These are phyloP conservation scores for Diarsia dahlii DNA, from an alignment of 2,888 invertebrate genomes.

Conservation along the genomic window DNA sequence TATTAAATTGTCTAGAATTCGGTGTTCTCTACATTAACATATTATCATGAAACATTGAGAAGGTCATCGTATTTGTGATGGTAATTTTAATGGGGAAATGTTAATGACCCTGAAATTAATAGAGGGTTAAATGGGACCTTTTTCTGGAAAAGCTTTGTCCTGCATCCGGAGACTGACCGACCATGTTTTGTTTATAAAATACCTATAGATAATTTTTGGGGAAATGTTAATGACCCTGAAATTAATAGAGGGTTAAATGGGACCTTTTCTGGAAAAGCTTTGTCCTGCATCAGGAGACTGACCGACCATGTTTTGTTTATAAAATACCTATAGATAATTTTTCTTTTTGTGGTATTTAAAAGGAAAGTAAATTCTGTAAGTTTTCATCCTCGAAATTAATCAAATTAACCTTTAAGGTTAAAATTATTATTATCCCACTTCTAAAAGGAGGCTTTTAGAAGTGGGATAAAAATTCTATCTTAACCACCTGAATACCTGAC, in stretches of 20 bases:
- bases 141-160: neutral
- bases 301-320: neutral
- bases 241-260: slow-evolving; percentile 12
- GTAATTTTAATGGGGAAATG: slow-evolving; percentile 37
- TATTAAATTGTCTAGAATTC: slow-evolving; percentile 74
- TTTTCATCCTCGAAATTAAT: neutral
- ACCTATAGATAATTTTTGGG: neutral
- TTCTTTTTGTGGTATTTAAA: neutral
- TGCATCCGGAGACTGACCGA: neutral
- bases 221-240: slow-evolving; percentile 38
- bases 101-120: slow-evolving; percentile 43
- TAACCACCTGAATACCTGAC: neutral
- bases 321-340: neutral
- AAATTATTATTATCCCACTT: too few species aligned
- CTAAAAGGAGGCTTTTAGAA: neutral
- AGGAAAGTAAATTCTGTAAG: neutral
- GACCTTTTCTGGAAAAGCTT: too few species aligned
- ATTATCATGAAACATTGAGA: slow-evolving; percentile 51
- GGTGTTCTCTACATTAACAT: slow-evolving; percentile 62
- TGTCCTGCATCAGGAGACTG: neutral
- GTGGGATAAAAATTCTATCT: neutral
- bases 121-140: neutral
- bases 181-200: neutral
- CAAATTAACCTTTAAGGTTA: neutral
- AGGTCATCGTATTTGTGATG: slow-evolving; percentile 32